Evolutionary conservation across 2,888 invertebrate species (phyloP), one percentile per base, ranked within the genome.

Genomic region (Limnephilus rhombicus): DNA sequence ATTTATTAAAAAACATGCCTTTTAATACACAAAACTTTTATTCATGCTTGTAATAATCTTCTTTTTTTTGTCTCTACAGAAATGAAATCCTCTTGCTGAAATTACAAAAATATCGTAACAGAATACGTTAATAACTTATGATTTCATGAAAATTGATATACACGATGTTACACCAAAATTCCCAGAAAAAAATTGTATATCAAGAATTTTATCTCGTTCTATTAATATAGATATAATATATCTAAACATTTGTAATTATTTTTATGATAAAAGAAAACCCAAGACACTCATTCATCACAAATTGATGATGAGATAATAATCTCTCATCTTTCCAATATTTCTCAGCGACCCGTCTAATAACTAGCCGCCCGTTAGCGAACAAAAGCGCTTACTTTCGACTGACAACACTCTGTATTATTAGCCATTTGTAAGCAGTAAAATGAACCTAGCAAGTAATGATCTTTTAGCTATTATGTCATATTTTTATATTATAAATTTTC

Each of bases 221-320:
- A 49, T 49, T 13, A 49, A 49, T 68, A 68, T 9, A 24, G 1
- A 68, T 24, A 68, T 24, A 7, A 5, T 68, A 68, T 34, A 82
- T 82, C 82, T 15, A 82, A 82, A 82, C 34, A 31, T 82, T n/a
- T 82, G 34, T 31, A 82, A 82, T 82, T 82, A 31, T 82, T 82
- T 82, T 82, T 34, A 11, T 82, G 31, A 34, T 82, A 34, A 82
- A 82, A 82, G 82, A 82, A 82, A 82, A 82, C 82, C 82, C 82
- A 34, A 82, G 82, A 82, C 34, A 82, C 31, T 82, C 82, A 82
- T 82, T 82, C 82, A 82, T 82, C 82, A 82, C 82, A 82, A 82
- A 82, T 82, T 82, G 82, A 82, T 82, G 5, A 31, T 34, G 82
- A 82, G 82, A 82, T 82, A 82, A 82, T 31, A 82, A 82, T 82